A percentile compares a stretch with the other conserved stretches of the same genome.
These are phyloP conservation scores for Rhagologus leucostigma DNA, from an alignment of 2,113 vertebrate species.

Conservation along the genomic window DNA sequence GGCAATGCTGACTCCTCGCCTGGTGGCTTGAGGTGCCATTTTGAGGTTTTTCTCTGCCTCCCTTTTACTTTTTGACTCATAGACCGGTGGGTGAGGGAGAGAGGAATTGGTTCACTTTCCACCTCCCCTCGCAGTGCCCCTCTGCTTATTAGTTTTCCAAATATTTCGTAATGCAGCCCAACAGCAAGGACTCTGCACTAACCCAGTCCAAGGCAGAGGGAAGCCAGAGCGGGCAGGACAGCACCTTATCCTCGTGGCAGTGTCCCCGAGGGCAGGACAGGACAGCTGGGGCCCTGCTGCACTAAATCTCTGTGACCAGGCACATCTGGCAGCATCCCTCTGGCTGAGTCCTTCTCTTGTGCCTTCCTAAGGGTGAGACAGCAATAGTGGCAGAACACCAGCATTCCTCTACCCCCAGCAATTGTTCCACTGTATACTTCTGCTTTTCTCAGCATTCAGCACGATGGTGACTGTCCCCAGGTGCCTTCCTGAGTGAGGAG, in stretches of 20 bases:
- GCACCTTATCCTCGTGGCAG: not conserved
- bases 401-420: not conserved
- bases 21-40: not conserved
- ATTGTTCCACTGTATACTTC: not conserved
- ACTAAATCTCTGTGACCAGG: not conserved
- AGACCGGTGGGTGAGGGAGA: not conserved
- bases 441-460: not conserved
- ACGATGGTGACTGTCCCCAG: not conserved
- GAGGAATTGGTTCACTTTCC: not conserved
- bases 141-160: conserved; percentile 51
- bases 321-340: not conserved
- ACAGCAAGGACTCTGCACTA: not conserved
- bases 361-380: not conserved
- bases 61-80: not conserved
- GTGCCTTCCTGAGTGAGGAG: not conserved
- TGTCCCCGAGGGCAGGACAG: not conserved
- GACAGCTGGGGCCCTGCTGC: not conserved
- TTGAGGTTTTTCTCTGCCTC: not conserved
- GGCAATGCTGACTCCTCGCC: fast-evolving
- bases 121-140: conserved; percentile 31
- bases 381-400: fast-evolving
- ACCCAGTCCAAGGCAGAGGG: not conserved
- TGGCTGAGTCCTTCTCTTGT: not conserved
- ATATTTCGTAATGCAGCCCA: not conserved
- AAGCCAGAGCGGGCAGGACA: not conserved